Conservation (phyloP, 1,140 invertebrate species). For the Microvelia longipes region DNA sequence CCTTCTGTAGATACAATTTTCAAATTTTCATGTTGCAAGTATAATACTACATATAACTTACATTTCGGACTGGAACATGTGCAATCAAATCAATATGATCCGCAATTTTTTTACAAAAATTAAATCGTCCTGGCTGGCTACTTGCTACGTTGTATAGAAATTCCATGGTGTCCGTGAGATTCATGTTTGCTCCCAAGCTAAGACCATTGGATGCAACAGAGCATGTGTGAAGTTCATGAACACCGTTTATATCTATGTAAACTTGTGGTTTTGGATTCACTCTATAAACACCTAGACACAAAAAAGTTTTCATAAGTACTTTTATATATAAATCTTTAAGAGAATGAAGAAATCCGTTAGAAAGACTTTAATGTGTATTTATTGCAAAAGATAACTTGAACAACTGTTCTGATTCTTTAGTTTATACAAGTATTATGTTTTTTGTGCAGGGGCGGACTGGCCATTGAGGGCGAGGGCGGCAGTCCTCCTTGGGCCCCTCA, state of each 20-base stretch:
- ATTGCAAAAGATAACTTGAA: too few relatives aligned
- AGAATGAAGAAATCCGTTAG: background rate
- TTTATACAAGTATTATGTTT: too few relatives aligned
- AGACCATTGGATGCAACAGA: conserved; percentile 35
- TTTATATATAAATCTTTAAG: too few relatives aligned
- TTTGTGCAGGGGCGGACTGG: too few relatives aligned
- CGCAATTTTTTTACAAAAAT: conserved; percentile 31
- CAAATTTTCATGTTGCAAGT: too few relatives aligned
- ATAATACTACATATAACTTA: conserved; percentile 38
- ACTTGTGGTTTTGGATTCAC: conserved; percentile 33
- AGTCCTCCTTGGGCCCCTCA: too few relatives aligned
- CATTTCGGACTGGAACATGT: conserved; percentile 54
- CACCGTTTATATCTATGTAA: conserved; percentile 54
- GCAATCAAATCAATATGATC: conserved; percentile 54
- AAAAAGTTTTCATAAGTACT: background rate
- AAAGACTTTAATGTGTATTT: background rate
- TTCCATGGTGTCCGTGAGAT: conserved; percentile 45
- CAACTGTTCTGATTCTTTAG: too few relatives aligned
- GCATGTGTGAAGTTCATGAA: conserved; percentile 42
- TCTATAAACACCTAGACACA: conserved; percentile 43
- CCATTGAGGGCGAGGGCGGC: too few relatives aligned
- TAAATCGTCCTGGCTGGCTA: conserved; percentile 30
- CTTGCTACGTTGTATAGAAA: conserved; percentile 38
- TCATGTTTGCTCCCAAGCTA: conserved; percentile 44
- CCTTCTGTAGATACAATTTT: too few relatives aligned